Base-by-base conservation (phyloP, 2,113 vertebrate species). In the Sinocyclocheilus anophthalmus region DNA sequence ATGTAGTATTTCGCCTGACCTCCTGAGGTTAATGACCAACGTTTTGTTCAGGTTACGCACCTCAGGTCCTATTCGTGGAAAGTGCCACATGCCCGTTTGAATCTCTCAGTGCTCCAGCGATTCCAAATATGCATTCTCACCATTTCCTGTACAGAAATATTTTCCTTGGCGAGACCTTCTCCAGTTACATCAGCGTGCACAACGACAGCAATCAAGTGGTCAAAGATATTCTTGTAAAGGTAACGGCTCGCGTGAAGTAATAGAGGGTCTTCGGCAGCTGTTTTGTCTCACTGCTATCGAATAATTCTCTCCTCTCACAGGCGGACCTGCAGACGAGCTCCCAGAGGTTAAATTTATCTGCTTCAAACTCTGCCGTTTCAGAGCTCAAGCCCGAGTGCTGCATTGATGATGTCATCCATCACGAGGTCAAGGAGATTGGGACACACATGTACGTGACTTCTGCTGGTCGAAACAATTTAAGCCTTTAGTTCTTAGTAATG, bases 251-350 rank as follows among this genome's bases (percentile, higher is more conserved):
- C 77, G 45, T 8, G 37, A n/a, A 37, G 3, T 37, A 10, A 24
- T 14, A 10, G 2, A 33, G 8, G 22, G 14, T 10, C 18, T 42
- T 1, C 1, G n/a, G 24, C 55, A 13, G 12, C 18, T 53, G 37
- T 63, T 76, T 8, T 81, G 8, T 69, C 50, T 30, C 50, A 33
- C 57, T 57, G 11, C 33, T 10, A 7, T 6, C n/a, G 5, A 42
- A 12, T n/a, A 24, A 65, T 14, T 14, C 22, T 81, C 4, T 37
- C 4, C 45, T 50, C 22, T 65, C 76, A 3, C 78, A 99, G 98
- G 98, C 98, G 5, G 98, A 99, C 88, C 96, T 99, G 33, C 98
- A 99, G 94, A 99, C 98, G 86, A 99, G 98, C 94, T 99, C 98
- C 16, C 98, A 99, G 92, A 96, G 98, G 73, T 94, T 99, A 92